Base-by-base conservation (phyloP, 2,888 invertebrate genomes). In the Philereme vetulata region DNA sequence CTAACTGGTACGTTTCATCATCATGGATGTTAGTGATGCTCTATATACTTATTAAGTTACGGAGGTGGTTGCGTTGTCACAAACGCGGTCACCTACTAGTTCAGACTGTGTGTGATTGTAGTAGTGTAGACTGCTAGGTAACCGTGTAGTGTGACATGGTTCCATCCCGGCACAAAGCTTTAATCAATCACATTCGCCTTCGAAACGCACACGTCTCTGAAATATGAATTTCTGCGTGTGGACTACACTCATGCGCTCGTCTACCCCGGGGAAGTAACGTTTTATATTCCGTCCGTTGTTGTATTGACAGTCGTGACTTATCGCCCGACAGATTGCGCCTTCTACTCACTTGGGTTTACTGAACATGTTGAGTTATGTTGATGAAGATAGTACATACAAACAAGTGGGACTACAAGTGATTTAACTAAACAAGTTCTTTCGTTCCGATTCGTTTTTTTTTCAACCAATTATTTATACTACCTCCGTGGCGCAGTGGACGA, bases 231-330 rank as follows among this genome's bases (percentile, higher is more conserved):
- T 21, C 21, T 21, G 21, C 21, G 21, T 21, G 21, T 21, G 21
- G 21, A 21, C 21, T 21, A 21, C 1, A 21, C 21, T 21, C 21
- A 21, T 21, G 81, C 76, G 76, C 80, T 75, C 68, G 76, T 77
- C 77, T 67, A 74, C 77, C 76, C 74, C 68, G 62, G 78, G 77
- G 77, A 80, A 80, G 80, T 84, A 81, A 86, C 83, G 84, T 85
- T 87, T 88, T 87, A 86, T 86, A 87, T 86, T 85, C 85, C 76
- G 77, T 85, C 85, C 76, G 77, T 80, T 82, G 79, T 75, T 82
- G 84, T 86, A 87, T 85, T 86, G 86, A 85, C 87, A 86, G 81
- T 77, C 72, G 72, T 85, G 84, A 89, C 80, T 88, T 88, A 86
- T 87, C 81, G 83, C 80, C 70, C 72, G 76, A 80, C 78, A 80